phyloP scores from a whole-genome alignment of 23 tunicate genomes.

The Styela plicata region DNA sequence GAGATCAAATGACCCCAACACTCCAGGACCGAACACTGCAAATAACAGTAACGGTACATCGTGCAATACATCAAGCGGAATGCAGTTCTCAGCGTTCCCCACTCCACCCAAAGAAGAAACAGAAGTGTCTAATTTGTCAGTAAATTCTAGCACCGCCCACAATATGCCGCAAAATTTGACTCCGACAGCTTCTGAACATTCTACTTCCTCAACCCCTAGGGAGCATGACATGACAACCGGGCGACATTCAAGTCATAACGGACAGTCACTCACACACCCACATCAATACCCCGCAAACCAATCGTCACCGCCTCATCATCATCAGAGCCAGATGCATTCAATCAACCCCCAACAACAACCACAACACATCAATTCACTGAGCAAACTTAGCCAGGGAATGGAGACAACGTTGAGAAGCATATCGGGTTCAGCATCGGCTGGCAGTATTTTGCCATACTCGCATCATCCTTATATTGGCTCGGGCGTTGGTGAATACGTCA shows the following conservation, averaged over 20 bases:
- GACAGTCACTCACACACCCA: slow-evolving; percentile 5
- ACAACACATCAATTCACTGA: slow-evolving; percentile 15
- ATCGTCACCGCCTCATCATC: slow-evolving; percentile 33
- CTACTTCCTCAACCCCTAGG: slow-evolving; percentile 17
- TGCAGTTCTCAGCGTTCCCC: slow-evolving; percentile 53
- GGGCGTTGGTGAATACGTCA: slow-evolving; percentile 44
- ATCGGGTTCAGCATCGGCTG: slow-evolving; percentile 22
- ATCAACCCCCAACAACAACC: background rate
- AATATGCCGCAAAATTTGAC: slow-evolving; percentile 20
- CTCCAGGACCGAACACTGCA: background rate
- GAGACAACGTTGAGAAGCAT: slow-evolving; percentile 25
- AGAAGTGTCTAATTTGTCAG: slow-evolving; percentile 17
- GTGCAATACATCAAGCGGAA: slow-evolving; percentile 27
- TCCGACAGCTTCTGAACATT: slow-evolving; percentile 32
- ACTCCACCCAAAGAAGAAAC: slow-evolving; percentile 68
- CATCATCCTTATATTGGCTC: slow-evolving; percentile 61
- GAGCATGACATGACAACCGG: slow-evolving; percentile 22
- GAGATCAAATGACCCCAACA: slow-evolving; percentile 19
- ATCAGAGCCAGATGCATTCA: slow-evolving; percentile 4
- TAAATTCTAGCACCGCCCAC: slow-evolving; percentile 30
- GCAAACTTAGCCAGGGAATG: slow-evolving; percentile 26
- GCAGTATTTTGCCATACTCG: slow-evolving; percentile 54
- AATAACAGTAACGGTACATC: slow-evolving; percentile 20
- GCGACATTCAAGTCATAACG: slow-evolving; percentile 7
- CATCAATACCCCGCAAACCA: slow-evolving; percentile 32